Base-by-base conservation (phyloP, 1,140 invertebrate genomes). In the Calycopis cecrops region DNA sequence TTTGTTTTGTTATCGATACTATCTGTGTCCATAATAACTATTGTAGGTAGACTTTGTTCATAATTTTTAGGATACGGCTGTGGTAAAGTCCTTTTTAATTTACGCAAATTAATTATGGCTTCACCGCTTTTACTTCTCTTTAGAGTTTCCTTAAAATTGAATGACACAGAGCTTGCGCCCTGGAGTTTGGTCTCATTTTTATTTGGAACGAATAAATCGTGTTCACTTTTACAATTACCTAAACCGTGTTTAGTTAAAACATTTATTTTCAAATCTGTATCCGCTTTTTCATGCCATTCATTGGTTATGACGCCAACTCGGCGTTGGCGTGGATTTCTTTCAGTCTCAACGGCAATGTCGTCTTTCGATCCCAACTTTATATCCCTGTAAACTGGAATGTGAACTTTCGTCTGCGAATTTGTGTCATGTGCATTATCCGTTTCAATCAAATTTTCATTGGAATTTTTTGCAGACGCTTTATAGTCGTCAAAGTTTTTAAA, bases 401-500 rank as follows among this genome's bases (percentile, higher is more conserved):
- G 65, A 34, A 60, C 57, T 42, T 49, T 60, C 9, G 61, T 54
- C 47, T 67, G 21, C 48, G 28, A 57, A 11, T 40, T 48, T 52
- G 42, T 56, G 21, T 28, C 21, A 28, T 28, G 6, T 3, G 21
- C 56, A 9, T 54, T 42, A 11, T 67, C 65, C 28, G 62, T 48
- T 8, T 42, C 56, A 10, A 53, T 44, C 7, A 68, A 35, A 62
- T 70, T 71, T 28, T 67, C 74, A 56, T 37, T 34, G 2, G 67
- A 69, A 62, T 37, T 66, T 40, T 67, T 67, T 3, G 62, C 48
- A 3, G 57, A 60, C 11, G 65, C 62, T 51, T 59, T 73, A 12
- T 69, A 63, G 18, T 73, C 73, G 9, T 75, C 71, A 35, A 77
- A 67, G 28, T 59, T 69, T 55, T 69, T 67, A 28, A 71, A 75